phyloP scores from a whole-genome alignment of 2,888 invertebrate genomes.

The Oegoconia quadripuncta region DNA sequence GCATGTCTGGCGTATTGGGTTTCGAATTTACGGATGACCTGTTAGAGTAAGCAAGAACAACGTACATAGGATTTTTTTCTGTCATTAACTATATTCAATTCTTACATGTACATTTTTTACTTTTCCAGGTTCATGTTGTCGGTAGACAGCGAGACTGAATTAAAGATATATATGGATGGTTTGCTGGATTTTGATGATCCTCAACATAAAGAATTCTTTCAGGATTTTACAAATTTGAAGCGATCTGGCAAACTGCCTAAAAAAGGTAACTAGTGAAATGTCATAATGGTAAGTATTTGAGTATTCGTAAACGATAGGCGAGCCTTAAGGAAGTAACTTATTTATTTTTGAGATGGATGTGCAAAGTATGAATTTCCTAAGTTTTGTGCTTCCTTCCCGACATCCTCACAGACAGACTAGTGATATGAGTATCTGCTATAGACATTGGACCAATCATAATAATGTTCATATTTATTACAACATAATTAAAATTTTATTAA shows the following conservation, averaged over 20 bases:
- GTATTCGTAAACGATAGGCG: no score
- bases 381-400: no score
- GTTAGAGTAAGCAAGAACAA: conserved; percentile 82
- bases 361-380: no score
- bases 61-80: not conserved
- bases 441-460: no score
- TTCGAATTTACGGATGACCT: conserved; percentile 85
- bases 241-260: conserved; percentile 71
- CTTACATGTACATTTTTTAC: conserved; percentile 5
- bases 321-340: no score
- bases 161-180: conserved; percentile 88
- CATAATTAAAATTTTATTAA: no score
- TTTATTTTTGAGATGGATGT: no score
- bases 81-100: conserved; percentile 6
- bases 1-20: conserved; percentile 82
- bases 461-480: no score
- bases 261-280: conserved; percentile 39
- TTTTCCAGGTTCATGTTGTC: conserved; percentile 83
- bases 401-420: no score
- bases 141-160: conserved; percentile 84
- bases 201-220: conserved; percentile 83
- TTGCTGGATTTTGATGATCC: conserved; percentile 83
- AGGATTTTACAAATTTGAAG: conserved; percentile 78
- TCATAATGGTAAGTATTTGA: no score
- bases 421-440: no score